Evolutionary conservation across 2,797 vertebrate species (phyloP), one percentile per base, ranked within the genome.

Genomic region (Picus viridis): DNA sequence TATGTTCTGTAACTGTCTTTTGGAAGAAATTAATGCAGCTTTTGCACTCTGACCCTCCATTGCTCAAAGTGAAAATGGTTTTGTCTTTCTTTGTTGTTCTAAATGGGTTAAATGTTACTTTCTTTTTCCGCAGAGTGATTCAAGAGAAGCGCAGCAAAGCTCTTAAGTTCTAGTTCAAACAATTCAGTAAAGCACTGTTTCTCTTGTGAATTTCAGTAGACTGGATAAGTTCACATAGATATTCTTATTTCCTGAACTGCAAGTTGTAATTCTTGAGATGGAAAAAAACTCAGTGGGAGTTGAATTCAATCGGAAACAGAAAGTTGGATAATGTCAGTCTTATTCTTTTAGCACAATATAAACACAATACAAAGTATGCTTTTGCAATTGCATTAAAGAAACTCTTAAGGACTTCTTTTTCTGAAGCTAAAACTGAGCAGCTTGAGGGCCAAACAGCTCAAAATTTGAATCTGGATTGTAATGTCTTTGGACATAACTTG

Each of bases 361-460:
- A 81, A 67, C 5, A 19, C 19, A 54, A 11, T 70, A 54, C 39
- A 36, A 92, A 86, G 20, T 49, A 67, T 1, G 6, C 16, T 72
- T 89, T 88, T 73, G 32, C 70, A 81, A 43, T 14, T 72, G 30
- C 20, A 27, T 74, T 83, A 58, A 56, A 92, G 79, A 57, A 86
- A 58, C 32, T 91, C 14, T 27, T 41, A 22, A n/a, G 10, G 12
- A 90, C 4, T 39, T 91, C 5, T 45, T 77, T 69, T 89, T 91
- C 22, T 76, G 61, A 88, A 84, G 77, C 32, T 89, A 71, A 79
- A 70, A 70, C n/a, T 56, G 16, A 78, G 54, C 36, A 68, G 74
- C 84, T 78, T 88, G 24, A 76, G 85, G 87, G 85, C 83, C 91
- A 68, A 88, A 82, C 54, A 91, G 27, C 30, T 92, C 61, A 73